Conservation (phyloP, 2,113 vertebrate genomes). For the Anser brachyrhynchus region DNA sequence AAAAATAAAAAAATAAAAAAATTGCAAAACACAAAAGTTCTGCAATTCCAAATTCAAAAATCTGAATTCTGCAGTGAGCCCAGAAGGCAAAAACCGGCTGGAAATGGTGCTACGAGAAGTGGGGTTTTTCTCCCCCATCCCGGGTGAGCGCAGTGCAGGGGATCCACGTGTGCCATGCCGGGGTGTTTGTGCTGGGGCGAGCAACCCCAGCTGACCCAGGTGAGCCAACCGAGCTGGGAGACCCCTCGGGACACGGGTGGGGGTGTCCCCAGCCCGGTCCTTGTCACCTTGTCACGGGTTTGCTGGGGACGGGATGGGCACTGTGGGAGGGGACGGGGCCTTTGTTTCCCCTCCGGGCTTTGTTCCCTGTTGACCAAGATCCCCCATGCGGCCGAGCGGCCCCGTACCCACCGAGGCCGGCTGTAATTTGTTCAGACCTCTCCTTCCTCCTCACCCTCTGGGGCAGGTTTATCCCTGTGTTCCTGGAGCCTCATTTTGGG, state of each 20-base stretch:
- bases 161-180: not conserved
- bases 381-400: slow-evolving; percentile 24
- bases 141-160: not conserved
- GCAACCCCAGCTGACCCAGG: accelerated
- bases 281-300: not conserved
- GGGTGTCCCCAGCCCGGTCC: accelerated
- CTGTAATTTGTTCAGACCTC: not conserved
- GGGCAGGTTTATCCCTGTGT: not conserved
- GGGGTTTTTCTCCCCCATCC: accelerated
- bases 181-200: accelerated
- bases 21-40: too few species aligned
- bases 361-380: slow-evolving; percentile 34
- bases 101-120: not conserved
- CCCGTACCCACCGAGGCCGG: not conserved
- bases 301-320: accelerated
- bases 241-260: accelerated
- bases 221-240: accelerated
- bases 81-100: not conserved
- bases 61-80: not conserved
- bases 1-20: too few species aligned
- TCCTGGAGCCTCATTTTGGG: not conserved
- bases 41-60: too few species aligned
- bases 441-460: not conserved
- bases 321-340: not conserved
- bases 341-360: not conserved